Base-by-base conservation (phyloP, 2,113 vertebrate genomes). In the Channa maculata region DNA sequence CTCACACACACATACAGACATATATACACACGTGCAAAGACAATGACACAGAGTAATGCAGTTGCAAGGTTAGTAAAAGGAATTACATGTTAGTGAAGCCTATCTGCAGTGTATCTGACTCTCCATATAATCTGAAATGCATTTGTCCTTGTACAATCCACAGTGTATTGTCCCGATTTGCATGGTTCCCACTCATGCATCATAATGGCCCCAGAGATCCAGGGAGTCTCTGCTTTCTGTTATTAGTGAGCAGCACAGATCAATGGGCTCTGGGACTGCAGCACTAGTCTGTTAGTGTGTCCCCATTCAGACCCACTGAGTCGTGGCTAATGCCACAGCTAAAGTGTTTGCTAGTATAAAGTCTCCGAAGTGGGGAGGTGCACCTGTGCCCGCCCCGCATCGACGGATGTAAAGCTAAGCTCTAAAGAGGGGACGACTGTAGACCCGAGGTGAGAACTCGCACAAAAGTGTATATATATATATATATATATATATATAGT, bases 281-380 rank as follows among this genome's bases (percentile, higher is more conserved):
- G 80, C 79, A 45, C 71, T 86, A 81, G 80, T 80, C 85, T 66
- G 84, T 88, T 88, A 87, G 89, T 77, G 45, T 60, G 14, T 61
- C 79, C 75, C 85, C 72, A 89, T 93, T 92, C 88, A 87, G 72
- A 85, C 5, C 38, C 90, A 72, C 75, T 85, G 87, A 91, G 86
- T 87, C 85, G 63, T 91, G 71, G 82, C 91, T 93, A 91, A 93
- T 89, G 72, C 77, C 34, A 4, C 74, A 44, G 67, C 88, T 88
- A 84, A 89, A 85, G 83, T 75, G 79, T 83, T 87, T 83, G 85
- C 87, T 75, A 37, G 75, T 82, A 64, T 79, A 79, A 84, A 87
- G 86, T 70, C 80, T 84, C 38, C 59, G 38, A 82, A 88, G 86
- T 69, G 72, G 62, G 78, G 44, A 59, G 76, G 64, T 34, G 43